phyloP scores from a whole-genome alignment of 2,797 vertebrate genomes.

The Buceros bicornis region DNA sequence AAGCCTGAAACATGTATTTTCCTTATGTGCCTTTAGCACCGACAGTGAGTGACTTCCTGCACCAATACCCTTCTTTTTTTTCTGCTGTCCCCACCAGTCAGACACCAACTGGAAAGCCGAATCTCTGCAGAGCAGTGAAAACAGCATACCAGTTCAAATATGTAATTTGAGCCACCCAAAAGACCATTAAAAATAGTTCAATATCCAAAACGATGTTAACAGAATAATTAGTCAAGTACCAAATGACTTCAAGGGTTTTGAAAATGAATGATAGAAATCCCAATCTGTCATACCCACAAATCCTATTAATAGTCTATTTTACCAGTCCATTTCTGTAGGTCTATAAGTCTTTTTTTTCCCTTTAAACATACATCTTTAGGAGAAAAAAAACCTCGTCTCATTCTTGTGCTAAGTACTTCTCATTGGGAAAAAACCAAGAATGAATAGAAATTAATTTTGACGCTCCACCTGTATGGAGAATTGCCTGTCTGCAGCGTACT shows the following conservation, averaged over 20 bases:
- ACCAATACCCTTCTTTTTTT: not conserved
- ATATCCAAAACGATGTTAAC: constrained; percentile 42
- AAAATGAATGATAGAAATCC: constrained; percentile 51
- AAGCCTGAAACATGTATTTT: not conserved
- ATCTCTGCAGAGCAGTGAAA: not conserved
- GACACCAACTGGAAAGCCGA: not conserved
- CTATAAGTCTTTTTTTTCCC: constrained; percentile 16
- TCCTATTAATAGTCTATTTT: constrained; percentile 56
- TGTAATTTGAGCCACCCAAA: constrained; percentile 30
- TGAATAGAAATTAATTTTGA: constrained; percentile 1
- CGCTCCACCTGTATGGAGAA: not conserved
- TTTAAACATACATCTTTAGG: constrained; percentile 19
- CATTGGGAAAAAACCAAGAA: not conserved
- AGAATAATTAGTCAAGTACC: constrained; percentile 54
- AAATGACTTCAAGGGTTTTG: constrained; percentile 58
- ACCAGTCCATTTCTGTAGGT: constrained; percentile 29
- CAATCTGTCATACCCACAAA: constrained; percentile 17
- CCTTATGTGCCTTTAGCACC: not conserved
- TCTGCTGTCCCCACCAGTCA: not conserved
- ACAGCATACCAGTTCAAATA: not conserved
- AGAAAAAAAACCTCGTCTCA: not conserved
- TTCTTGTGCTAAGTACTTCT: constrained; percentile 20
- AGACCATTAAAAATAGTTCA: constrained; percentile 47
- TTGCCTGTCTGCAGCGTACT: not conserved
- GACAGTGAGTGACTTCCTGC: not conserved